These are phyloP conservation scores for Kryptopterus vitreolus DNA, from an alignment of 2,797 vertebrate genomes.

Conservation along the genomic window DNA sequence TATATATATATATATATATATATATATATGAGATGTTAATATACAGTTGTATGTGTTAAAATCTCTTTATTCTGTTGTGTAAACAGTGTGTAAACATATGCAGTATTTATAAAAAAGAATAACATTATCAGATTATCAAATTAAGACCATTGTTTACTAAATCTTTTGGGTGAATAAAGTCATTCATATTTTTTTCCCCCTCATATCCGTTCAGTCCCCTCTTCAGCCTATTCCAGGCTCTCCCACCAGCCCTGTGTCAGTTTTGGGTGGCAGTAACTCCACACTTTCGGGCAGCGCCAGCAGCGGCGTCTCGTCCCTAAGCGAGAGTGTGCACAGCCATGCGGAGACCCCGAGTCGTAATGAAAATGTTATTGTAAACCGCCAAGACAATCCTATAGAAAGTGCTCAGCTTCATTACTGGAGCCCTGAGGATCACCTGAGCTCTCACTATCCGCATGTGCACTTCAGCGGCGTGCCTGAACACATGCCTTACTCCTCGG, in stretches of 20 bases:
- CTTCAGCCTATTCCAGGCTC: conserved; percentile 97
- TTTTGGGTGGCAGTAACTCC: conserved; percentile 95
- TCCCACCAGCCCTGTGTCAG: conserved; percentile 96
- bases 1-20: no score
- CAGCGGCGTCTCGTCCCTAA: conserved; percentile 95
- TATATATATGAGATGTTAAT: no score
- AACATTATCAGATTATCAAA: no score
- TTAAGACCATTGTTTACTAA: no score
- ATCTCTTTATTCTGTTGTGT: no score
- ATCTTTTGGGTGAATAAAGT: neutral
- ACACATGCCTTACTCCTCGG: conserved; percentile 37
- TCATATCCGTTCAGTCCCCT: conserved; percentile 80
- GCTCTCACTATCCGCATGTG: conserved; percentile 84
- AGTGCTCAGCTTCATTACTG: conserved; percentile 89
- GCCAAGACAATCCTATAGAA: conserved; percentile 91
- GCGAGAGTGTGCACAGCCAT: conserved; percentile 77
- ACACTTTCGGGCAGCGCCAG: conserved; percentile 97
- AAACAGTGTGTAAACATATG: no score
- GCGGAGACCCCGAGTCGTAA: conserved; percentile 41
- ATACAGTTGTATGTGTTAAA: no score
- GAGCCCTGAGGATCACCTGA: conserved; percentile 59
- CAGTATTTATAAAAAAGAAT: no score
- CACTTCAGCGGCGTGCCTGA: conserved; percentile 80
- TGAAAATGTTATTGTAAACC: conserved; percentile 77
- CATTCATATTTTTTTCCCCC: neutral